phyloP scores from a whole-genome alignment of 2,113 vertebrate species.

The Zosterops lateralis region DNA sequence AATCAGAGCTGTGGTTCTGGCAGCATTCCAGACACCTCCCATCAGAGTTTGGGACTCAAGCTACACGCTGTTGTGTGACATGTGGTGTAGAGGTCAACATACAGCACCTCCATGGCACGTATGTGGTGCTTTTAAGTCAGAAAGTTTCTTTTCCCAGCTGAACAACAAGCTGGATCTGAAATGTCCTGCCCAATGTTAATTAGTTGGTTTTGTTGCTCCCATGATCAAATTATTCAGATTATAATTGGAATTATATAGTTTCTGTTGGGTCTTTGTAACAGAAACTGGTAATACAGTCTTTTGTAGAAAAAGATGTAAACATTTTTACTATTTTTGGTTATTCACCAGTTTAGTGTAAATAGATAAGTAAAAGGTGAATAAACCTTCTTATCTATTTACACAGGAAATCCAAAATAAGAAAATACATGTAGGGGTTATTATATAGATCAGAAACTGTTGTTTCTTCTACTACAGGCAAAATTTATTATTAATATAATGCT shows the following conservation, averaged over 20 bases:
- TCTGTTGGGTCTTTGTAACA: background rate
- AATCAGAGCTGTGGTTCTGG: background rate
- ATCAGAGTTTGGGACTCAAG: background rate
- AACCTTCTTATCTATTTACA: background rate
- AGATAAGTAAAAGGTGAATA: background rate
- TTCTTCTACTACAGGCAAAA: background rate
- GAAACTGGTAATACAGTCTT: background rate
- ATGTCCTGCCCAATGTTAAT: background rate
- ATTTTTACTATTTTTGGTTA: background rate
- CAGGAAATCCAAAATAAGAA: background rate
- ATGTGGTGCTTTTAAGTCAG: background rate
- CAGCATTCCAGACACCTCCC: background rate
- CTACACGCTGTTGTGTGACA: background rate
- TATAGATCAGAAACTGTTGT: background rate
- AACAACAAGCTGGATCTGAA: background rate
- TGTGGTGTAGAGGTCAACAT: background rate
- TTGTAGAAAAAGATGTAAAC: background rate
- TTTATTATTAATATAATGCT: background rate
- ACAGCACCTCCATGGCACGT: fast-evolving
- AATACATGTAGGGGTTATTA: background rate
- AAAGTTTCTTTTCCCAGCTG: background rate
- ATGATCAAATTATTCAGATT: background rate
- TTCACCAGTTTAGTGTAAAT: background rate
- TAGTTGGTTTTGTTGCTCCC: background rate
- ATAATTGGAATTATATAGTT: background rate